phyloP scores from a whole-genome alignment of 2,113 vertebrate genomes.

The Ailurus styani region DNA sequence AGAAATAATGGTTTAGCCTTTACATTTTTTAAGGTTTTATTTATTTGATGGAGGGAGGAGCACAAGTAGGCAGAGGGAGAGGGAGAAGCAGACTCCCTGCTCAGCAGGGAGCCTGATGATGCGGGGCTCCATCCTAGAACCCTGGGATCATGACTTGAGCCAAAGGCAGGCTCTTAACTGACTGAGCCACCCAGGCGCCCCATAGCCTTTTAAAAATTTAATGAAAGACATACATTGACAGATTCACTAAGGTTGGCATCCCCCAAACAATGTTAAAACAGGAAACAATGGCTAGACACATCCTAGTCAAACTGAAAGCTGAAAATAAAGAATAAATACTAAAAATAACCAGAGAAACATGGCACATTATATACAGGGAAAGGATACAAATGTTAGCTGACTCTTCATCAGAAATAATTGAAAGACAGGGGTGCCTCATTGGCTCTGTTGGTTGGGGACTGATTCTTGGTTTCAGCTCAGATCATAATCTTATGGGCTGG shows the following conservation, averaged over 20 bases:
- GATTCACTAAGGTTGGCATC: not conserved
- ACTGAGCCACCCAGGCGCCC: too few relatives aligned
- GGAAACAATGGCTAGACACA: not conserved
- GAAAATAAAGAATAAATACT: not conserved
- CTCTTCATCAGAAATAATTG: not conserved
- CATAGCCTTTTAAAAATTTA: not conserved
- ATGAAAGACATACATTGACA: not conserved
- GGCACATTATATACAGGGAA: not conserved
- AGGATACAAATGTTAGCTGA: not conserved
- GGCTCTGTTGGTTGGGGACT: not conserved
- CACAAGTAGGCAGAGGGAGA: too few relatives aligned
- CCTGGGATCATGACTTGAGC: too few relatives aligned
- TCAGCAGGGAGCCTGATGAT: too few relatives aligned
- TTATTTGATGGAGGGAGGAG: too few relatives aligned
- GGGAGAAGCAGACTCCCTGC: too few relatives aligned
- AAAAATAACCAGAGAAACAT: not conserved
- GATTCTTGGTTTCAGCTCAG: not conserved
- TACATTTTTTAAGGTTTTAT: too few relatives aligned
- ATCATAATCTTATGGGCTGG: not conserved
- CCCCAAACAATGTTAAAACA: not conserved
- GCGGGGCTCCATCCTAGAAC: too few relatives aligned
- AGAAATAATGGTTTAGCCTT: not conserved
- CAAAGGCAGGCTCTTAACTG: too few relatives aligned
- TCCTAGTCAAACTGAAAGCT: not conserved
- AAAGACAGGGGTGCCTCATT: not conserved